Base-by-base conservation (phyloP, 2,113 vertebrate genomes). In the Cephalopterus ornatus region DNA sequence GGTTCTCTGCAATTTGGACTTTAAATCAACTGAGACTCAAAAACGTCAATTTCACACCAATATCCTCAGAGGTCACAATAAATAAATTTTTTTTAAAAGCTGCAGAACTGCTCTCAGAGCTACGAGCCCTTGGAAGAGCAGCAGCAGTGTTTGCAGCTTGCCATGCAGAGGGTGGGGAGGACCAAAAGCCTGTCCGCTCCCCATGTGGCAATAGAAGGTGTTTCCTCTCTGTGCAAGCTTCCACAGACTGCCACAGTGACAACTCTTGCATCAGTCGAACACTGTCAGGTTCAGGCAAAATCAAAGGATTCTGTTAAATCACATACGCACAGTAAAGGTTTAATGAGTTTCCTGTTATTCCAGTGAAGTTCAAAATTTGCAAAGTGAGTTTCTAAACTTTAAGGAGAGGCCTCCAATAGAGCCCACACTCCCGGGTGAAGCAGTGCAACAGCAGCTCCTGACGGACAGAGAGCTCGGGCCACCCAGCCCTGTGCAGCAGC, bases 351-450 rank as follows among this genome's bases (percentile, higher is more conserved):
- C 39, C 58, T 27, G 1, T 78, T 42, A n/a, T 12, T 32, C n/a
- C 1, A 3, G 4, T 58, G 8, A 93, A 41, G 23, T 28, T 52
- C 14, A 41, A 28, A 24, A 59, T 47, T 14, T 20, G 14, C 32
- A 14, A 82, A 62, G 12, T 6, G 14, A 41, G 41, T 52, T 89
- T 87, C 39, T n/a, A n/a, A 71, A 42, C 33, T 55, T 32, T 11
- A 23, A 41, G 13, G 9, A 30, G 20, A 23, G 15, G 8, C 9
- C 6, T 37, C 17, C 2, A 3, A 8, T 20, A 5, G 14, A 76
- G 78, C 63, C 42, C 23, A 4, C 0, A 1, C 22, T n/a, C 3
- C 8, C 0, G 0, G 27, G 35, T 21, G 33, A 55, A 42, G 63
- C 68, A 32, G 44, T 75, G 70, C 62, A 70, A 33, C 24, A 70